Base-by-base conservation (phyloP, 2,888 invertebrate species). In the Lasioglossum pauxillum region DNA sequence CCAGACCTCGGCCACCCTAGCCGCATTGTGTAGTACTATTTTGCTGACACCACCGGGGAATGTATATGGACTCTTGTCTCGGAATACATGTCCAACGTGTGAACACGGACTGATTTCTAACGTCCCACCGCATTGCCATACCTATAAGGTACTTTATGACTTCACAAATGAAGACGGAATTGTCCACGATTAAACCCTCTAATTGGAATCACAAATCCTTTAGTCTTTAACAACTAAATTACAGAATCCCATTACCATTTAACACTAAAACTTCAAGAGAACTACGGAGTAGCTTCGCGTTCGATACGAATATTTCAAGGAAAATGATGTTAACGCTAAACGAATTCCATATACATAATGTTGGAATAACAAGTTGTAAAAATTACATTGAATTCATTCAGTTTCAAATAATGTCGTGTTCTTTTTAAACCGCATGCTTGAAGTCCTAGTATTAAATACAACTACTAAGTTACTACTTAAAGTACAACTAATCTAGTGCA, bases 1-100 rank as follows among this genome's bases (percentile, higher is more conserved):
- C 99, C 99, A 99, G 94, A 99, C 99, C 96, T 99, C 99, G 93
- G 99, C 99, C 93, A 99, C 99, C 94, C 99, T 97, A 93, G 99
- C 99, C 92, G 99, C 99, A 96, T 99, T 99, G 96, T 99, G 99
- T 93, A 99, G 97, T 94, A 99, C 99, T 95, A 99, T 98, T 96
- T 98, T 98, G 95, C 98, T 98, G 92, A 99, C 98, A 91, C 99
- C 99, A 93, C 99, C 99, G 84, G 99, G 99, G 97, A 99, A 99
- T 90, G 99, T 98, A 96, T 99, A 99, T 78, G 99, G 99, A 88
- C 99, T 98, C 96, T 99, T 98, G 97, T 99, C 99, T 93, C 99
- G 97, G 96, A 99, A 99, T 95, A 99, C 99, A 96, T 99, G 99
- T 87, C 99, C 99, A 93, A 99, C 99, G 96, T 98, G 98, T 88